These are phyloP conservation scores for Chloroclysta siterata DNA, from an alignment of 2,888 invertebrate species.

Conservation along the genomic window DNA sequence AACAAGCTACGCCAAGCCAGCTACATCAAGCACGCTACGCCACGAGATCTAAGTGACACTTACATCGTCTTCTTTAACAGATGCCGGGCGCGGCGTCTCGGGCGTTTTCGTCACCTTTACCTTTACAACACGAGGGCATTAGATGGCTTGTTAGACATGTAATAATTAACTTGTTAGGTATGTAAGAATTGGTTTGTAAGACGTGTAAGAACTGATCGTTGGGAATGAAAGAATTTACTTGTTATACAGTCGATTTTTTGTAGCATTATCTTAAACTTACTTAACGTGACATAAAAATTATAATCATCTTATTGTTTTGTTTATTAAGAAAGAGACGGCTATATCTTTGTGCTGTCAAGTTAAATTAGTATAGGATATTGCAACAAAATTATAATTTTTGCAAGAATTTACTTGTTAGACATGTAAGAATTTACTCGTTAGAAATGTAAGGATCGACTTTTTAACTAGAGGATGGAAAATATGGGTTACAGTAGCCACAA, in stretches of 20 bases:
- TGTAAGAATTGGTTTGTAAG: not conserved
- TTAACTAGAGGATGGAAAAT: too few relatives aligned
- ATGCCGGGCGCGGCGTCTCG: conserved; percentile 80
- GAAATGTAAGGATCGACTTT: not conserved
- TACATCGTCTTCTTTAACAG: conserved; percentile 70
- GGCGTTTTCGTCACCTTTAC: conserved; percentile 79
- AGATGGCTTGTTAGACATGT: conserved; percentile 35
- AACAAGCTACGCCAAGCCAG: not conserved
- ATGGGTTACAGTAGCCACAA: too few relatives aligned
- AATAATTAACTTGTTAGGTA: not conserved
- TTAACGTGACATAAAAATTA: too few relatives aligned
- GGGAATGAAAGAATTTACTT: not conserved
- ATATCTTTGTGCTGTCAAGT: too few relatives aligned
- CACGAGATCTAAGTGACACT: conserved; percentile 45
- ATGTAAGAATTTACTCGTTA: too few relatives aligned
- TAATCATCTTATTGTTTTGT: too few relatives aligned
- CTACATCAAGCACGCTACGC: not conserved
- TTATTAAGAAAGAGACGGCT: too few relatives aligned
- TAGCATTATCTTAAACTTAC: too few relatives aligned
- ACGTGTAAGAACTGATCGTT: not conserved
- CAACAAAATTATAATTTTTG: too few relatives aligned
- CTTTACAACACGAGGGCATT: conserved; percentile 54
- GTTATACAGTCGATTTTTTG: too few relatives aligned
- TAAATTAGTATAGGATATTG: too few relatives aligned
- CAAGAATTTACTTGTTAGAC: too few relatives aligned